Evolutionary conservation across 2,888 invertebrate genomes (phyloP).

Genomic region (Rambutsinella grinnellia): DNA sequence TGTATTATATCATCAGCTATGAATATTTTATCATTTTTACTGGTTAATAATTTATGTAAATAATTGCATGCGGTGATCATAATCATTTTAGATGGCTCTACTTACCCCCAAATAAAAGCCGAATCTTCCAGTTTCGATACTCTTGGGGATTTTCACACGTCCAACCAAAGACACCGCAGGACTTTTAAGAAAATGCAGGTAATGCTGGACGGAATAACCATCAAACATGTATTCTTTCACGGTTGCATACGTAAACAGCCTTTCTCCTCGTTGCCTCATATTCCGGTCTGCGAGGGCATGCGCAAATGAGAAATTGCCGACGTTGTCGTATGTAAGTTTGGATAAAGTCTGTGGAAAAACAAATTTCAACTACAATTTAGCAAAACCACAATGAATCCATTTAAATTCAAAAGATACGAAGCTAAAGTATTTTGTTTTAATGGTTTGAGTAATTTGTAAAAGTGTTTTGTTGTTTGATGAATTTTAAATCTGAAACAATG

Average conservation of each 20-base stretch:
- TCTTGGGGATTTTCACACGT: slow-evolving; percentile 57
- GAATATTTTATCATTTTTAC: too few relatives aligned
- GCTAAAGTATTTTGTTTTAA: too few relatives aligned
- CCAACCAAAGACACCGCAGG: slow-evolving; percentile 61
- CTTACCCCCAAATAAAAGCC: slow-evolving; percentile 65
- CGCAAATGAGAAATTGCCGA: slow-evolving; percentile 60
- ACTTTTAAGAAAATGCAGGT: slow-evolving; percentile 61
- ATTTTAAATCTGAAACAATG: too few relatives aligned
- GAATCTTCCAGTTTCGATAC: slow-evolving; percentile 63
- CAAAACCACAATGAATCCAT: too few relatives aligned
- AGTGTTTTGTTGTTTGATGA: too few relatives aligned
- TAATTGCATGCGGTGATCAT: too few relatives aligned
- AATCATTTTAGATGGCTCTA: background rate
- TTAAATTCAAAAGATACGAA: too few relatives aligned
- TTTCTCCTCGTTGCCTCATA: slow-evolving; percentile 63
- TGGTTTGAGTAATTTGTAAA: too few relatives aligned
- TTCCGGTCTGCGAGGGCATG: slow-evolving; percentile 62
- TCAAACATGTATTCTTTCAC: slow-evolving; percentile 65
- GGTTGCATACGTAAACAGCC: slow-evolving; percentile 62
- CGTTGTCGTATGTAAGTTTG: slow-evolving; percentile 56
- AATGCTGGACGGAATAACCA: slow-evolving; percentile 63
- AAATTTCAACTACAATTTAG: too few relatives aligned
- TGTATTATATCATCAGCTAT: too few relatives aligned
- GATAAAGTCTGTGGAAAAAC: slow-evolving; percentile 55
- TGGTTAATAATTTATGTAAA: too few relatives aligned